Percentiles rank a stretch among this genome's conserved stretches.
phyloP scores from a whole-genome alignment of 1,140 invertebrate genomes.

The Lithobius niger region DNA sequence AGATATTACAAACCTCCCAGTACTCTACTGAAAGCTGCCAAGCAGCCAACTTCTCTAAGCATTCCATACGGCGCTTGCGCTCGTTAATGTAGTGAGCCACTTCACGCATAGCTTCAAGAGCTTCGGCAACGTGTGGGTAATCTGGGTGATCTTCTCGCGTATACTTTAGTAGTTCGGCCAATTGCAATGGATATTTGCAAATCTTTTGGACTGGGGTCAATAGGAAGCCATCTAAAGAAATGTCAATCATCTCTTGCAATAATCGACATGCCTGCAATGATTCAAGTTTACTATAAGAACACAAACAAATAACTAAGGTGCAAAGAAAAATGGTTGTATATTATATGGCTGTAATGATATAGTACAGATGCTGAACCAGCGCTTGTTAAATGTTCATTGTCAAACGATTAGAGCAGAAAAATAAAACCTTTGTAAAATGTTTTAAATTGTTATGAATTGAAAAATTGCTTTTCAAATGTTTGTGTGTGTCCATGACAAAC shows the following conservation, averaged over 20 bases:
- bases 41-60: conserved; percentile 57
- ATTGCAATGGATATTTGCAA: conserved; percentile 80
- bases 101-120: conserved; percentile 57
- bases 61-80: conserved; percentile 63
- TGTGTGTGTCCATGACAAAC: too few relatives aligned
- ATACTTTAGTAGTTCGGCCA: conserved; percentile 69
- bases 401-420: too few relatives aligned
- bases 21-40: conserved; percentile 65
- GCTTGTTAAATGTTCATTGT: too few relatives aligned
- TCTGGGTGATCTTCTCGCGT: conserved; percentile 55
- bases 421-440: too few relatives aligned
- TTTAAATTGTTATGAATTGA: too few relatives aligned
- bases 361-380: too few relatives aligned
- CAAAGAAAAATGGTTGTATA: too few relatives aligned
- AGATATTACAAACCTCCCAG: conserved; percentile 56
- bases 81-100: conserved; percentile 66
- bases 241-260: conserved; percentile 64
- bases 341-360: too few relatives aligned
- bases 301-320: too few relatives aligned
- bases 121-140: conserved; percentile 47
- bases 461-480: too few relatives aligned
- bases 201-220: conserved; percentile 81
- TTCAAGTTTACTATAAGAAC: too few relatives aligned
- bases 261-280: conserved; percentile 54
- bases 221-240: conserved; percentile 75